Evolutionary conservation across 2,113 vertebrate genomes (phyloP), one percentile per base, ranked within the genome.

Genomic region (Sclerurus mexicanus): DNA sequence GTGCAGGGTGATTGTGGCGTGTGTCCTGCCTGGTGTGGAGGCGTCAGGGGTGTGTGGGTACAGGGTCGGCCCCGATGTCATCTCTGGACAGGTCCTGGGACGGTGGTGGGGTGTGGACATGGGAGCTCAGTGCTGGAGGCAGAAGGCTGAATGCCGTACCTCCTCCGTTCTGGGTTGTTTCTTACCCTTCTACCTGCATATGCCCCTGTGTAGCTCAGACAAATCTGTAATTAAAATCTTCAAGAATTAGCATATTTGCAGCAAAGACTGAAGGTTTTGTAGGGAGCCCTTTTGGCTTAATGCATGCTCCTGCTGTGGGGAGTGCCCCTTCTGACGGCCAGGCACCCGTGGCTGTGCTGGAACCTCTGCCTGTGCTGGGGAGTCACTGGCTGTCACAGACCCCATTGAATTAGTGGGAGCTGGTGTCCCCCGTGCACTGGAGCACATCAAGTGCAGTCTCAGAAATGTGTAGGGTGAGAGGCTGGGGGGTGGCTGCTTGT

Each of bases 281-380:
- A 4, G 49, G 33, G 59, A 66, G 2, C 10, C 18, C 23, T 37
- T 35, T 19, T 0, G 2, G 35, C 62, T 42, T 35, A 27, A 9
- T 62, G 42, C 4, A 8, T 44, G n/a, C 30, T 68, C 4, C 15
- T 52, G 8, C 37, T 53, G 28, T 19, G 30, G 12, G 11, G 22
- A 6, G 11, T 6, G 7, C 62, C 55, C 7, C 1, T 7, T 22
- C 19, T 0, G 5, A 7, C 4, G 7, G 58, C 15, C 15, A 2
- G 67, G 52, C 33, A 2, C 3, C 9, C 20, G 5, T 31, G 81
- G 40, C 30, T 0, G 0, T 5, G 2, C 0, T 12, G 27, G 30
- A 15, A 3, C 16, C 76, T 22, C 31, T 35, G 49, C 35, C 46
- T 8, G 24, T 31, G 58, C 68, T 5, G 68, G n/a, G 10, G 8